These are phyloP conservation scores for Marasmarcha lunaedactyla DNA, from an alignment of 2,888 invertebrate species.

Conservation along the genomic window DNA sequence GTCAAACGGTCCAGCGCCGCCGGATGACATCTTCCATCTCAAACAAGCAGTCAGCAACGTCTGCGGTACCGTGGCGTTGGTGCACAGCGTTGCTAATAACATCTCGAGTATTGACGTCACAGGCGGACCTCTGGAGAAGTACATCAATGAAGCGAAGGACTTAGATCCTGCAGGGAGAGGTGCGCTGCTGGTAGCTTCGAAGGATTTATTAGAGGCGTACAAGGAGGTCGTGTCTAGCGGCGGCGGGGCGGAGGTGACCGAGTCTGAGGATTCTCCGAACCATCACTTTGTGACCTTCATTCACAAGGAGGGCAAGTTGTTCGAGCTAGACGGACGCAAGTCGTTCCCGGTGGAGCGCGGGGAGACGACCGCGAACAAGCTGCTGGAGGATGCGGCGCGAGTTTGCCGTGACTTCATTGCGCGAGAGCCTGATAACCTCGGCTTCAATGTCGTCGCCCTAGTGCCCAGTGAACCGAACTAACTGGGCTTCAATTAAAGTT, in stretches of 20 bases:
- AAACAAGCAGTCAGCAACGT: conserved; percentile 92
- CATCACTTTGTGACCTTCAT: conserved; percentile 93
- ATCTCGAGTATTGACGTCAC: conserved; percentile 74
- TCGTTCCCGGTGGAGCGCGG: conserved; percentile 87
- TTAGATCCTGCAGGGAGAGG: conserved; percentile 82
- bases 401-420: conserved; percentile 87
- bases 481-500: background rate
- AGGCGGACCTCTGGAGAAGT: conserved; percentile 79
- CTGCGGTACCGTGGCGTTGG: conserved; percentile 94
- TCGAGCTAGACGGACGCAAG: conserved; percentile 79
- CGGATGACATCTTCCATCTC: conserved; percentile 82
- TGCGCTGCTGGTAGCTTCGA: conserved; percentile 76
- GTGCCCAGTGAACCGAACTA: conserved; percentile 54
- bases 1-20: conserved; percentile 63
- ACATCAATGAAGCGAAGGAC: conserved; percentile 75
- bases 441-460: conserved; percentile 89
- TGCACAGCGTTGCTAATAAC: conserved; percentile 94
- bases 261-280: conserved; percentile 75
- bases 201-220: conserved; percentile 81
- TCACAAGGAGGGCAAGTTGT: conserved; percentile 81
- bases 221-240: conserved; percentile 84
- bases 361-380: conserved; percentile 74
- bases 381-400: conserved; percentile 85
- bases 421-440: conserved; percentile 86
- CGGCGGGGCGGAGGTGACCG: conserved; percentile 77